Evolutionary conservation across 2,797 vertebrate species (phyloP), one percentile per base, ranked within the genome.

Genomic region (Sylvia borin): DNA sequence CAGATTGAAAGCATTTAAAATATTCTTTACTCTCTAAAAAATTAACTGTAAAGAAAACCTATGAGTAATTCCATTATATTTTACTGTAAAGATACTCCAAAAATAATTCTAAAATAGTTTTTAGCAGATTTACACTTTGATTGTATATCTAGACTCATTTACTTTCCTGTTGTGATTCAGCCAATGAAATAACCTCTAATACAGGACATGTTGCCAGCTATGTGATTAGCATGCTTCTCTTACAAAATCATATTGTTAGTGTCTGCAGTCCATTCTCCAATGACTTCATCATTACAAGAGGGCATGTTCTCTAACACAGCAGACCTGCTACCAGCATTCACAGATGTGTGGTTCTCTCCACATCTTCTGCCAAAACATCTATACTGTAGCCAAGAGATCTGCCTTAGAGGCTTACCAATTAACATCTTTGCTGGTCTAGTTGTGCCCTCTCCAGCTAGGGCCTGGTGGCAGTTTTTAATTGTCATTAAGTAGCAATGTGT

Each of bases 321-420:
- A 67, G 57, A 54, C 29, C 5, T 76, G 50, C 20, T 31, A 45
- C 7, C 8, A 48, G 19, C 45, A 32, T 80, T 64, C 19, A 20
- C 11, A 57, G 34, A 19, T 53, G 2, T 27, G 17, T 80, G 43
- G 6, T 5, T 38, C 40, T 67, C 16, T 66, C 31, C 9, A 17
- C 5, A 17, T 31, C 43, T 64, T 72, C 16, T 27, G 60, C 40
- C 43, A 66, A 22, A 62, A 47, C 24, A 27, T 31, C 17, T 78
- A 24, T 26, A 13, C 6, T 1, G 1, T 15, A 55, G 26, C 11
- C n/a, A 38, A 38, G 32, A 72, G 31, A 36, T n/a, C 19, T 68
- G 22, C 42, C 36, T 17, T 1, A 2, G 21, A 16, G 6, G 7
- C 34, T 85, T 54, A 24, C 16, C 25, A n/a, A 0, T 26, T 53